Base-by-base conservation (phyloP, 2,888 invertebrate genomes). In the Leptinotarsa peninsularis region DNA sequence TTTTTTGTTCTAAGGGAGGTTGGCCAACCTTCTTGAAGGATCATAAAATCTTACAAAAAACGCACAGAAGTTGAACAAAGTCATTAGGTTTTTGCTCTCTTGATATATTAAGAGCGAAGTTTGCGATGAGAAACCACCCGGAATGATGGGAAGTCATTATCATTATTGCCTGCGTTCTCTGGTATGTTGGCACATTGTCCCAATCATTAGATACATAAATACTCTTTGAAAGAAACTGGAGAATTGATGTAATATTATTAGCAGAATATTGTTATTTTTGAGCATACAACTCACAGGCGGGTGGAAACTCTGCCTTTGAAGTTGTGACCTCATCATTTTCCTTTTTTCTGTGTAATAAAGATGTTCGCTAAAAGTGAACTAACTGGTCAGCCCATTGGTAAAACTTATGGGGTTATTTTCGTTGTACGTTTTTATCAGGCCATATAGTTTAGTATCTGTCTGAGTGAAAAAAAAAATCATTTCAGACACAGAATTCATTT, bases 61-160 rank as follows among this genome's bases (percentile, higher is more conserved):
- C 21, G 21, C 27, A 58, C 58, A 4, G 21, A 15, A 58, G 58
- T 58, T 58, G 17, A 58, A 58, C 58, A 4, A 15, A 21, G 23
- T 58, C 58, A 23, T 58, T 58, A 58, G 23, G 23, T 58, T 58
- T 21, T 58, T 58, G 58, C 58, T 58, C 58, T 58, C 58, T 58
- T 17, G 58, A 58, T 15, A 58, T 58, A 23, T 58, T 58, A 58
- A 23, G 15, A 23, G 58, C 58, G 58, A 58, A 58, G 15, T 14
- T 23, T 23, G 58, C 4, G 58, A 58, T 58, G 23, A 58, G 58
- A 58, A 23, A 58, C 23, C 21, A 58, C 13, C 27, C 58, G 58
- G 23, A 58, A 58, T 58, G 58, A 58, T 58, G 58, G 15, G 21
- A 58, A 58, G 23, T 58, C 58, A 58, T 58, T 27, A 58, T 58